Base-by-base conservation (phyloP, 2,797 vertebrate species). In the Danionella dracula region DNA sequence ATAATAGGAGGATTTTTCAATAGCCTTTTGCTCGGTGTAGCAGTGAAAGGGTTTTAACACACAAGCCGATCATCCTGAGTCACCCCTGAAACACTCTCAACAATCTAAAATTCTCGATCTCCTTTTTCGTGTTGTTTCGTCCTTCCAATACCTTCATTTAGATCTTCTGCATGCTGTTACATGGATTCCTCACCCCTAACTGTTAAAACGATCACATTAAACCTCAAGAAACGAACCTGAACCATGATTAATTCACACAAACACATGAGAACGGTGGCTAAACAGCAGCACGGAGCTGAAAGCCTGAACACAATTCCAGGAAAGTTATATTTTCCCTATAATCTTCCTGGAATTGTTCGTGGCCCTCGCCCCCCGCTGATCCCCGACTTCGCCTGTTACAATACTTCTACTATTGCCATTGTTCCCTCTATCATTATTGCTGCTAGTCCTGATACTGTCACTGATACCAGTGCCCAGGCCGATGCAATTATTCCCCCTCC, bases 301-400 rank as follows among this genome's bases (percentile, higher is more conserved):
- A 86, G 83, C 38, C 79, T 78, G 73, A 81, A 75, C 73, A 91
- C 90, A 91, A 91, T 91, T 88, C 85, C 88, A 91, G 90, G 90
- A 91, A 91, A 90, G 86, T 90, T 89, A 89, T 90, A 90, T 90
- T 91, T 90, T 90, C 88, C 87, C 88, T 88, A 90, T 89, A 83
- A 86, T 89, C 88, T 91, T 91, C 90, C 90, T 88, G 89, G 83
- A 87, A 91, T 91, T 91, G 90, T 91, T 87, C 85, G 83, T 86
- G 72, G 75, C 83, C 75, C 86, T 88, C 86, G 83, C 86, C 89
- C 86, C 87, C 85, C 13, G 72, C 80, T 83, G 87, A 86, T 85
- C 88, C 83, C 82, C 84, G 85, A 80, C 86, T 81, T 73, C 54
- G 83, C 81, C 85, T 77, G 83, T 82, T 88, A 88, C 87, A 89